phyloP scores from a whole-genome alignment of 2,888 invertebrate genomes.

The Coecobrya sp. region DNA sequence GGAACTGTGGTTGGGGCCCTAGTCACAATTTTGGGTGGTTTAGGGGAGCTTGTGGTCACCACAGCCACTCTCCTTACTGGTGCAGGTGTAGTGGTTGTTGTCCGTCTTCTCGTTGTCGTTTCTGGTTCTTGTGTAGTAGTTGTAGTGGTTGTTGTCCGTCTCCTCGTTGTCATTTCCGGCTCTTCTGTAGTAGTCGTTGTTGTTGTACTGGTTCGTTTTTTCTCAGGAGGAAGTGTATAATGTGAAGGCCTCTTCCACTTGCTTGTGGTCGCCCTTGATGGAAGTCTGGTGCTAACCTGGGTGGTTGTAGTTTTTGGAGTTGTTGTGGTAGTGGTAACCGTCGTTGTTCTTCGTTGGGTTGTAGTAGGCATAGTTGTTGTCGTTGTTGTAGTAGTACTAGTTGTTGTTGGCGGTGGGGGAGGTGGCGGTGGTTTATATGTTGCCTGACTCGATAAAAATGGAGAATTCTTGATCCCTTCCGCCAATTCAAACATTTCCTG shows the following conservation, averaged over 20 bases:
- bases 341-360: slow-evolving; percentile 68
- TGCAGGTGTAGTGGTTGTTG: slow-evolving; percentile 87
- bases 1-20: slow-evolving; percentile 87
- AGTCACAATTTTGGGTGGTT: slow-evolving; percentile 87
- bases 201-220: slow-evolving; percentile 87
- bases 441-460: slow-evolving; percentile 57
- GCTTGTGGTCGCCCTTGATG: slow-evolving; percentile 82
- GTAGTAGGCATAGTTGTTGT: slow-evolving; percentile 80
- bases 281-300: slow-evolving; percentile 87
- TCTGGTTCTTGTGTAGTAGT: slow-evolving; percentile 87
- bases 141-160: slow-evolving; percentile 87
- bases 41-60: slow-evolving; percentile 87
- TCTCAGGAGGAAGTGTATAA: slow-evolving; percentile 84
- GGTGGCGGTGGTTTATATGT: slow-evolving; percentile 56
- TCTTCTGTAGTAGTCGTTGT: slow-evolving; percentile 87
- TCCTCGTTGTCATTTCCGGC: slow-evolving; percentile 86
- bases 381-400: slow-evolving; percentile 68
- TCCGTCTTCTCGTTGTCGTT: slow-evolving; percentile 86
- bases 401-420: slow-evolving; percentile 72
- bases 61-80: slow-evolving; percentile 85
- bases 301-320: slow-evolving; percentile 74
- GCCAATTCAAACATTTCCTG: slow-evolving; percentile 69
- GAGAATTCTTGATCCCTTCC: slow-evolving; percentile 66
- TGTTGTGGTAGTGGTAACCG: slow-evolving; percentile 84
- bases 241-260: slow-evolving; percentile 85